phyloP scores from a whole-genome alignment of 2,113 vertebrate species.

The Garra rufa region DNA sequence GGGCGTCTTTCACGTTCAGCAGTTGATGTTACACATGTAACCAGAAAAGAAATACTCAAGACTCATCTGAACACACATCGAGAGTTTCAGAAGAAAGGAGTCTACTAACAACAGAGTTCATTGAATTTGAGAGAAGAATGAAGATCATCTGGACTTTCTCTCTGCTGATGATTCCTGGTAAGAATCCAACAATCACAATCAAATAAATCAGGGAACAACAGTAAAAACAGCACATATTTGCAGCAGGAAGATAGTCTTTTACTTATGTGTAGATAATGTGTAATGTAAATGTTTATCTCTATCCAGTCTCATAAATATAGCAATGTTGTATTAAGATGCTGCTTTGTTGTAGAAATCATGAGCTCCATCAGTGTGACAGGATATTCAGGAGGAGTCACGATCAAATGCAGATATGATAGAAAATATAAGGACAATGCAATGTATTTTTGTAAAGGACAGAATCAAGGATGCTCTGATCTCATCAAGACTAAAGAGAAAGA shows the following conservation, averaged over 20 bases:
- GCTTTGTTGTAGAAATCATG: constrained; percentile 13
- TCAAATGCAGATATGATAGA: constrained; percentile 53
- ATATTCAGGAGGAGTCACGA: constrained; percentile 56
- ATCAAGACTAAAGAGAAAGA: neutral
- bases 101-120: neutral
- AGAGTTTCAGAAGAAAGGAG: neutral
- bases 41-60: neutral
- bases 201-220: neutral
- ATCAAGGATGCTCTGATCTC: constrained; percentile 24
- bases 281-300: neutral
- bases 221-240: too few relatives aligned
- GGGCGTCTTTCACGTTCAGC: neutral
- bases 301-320: neutral
- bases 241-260: too few relatives aligned
- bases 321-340: neutral
- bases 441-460: constrained; percentile 65
- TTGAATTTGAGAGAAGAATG: constrained; percentile 51
- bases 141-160: constrained; percentile 45
- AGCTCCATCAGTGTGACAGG: constrained; percentile 46
- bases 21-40: neutral
- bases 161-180: constrained; percentile 3
- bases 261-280: too few relatives aligned
- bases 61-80: neutral
- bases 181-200: neutral
- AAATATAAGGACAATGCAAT: neutral